Percentiles rank a stretch among this genome's conserved stretches.
Conservation (phyloP, 2,888 invertebrate genomes). For the Drosophila mettleri region DNA sequence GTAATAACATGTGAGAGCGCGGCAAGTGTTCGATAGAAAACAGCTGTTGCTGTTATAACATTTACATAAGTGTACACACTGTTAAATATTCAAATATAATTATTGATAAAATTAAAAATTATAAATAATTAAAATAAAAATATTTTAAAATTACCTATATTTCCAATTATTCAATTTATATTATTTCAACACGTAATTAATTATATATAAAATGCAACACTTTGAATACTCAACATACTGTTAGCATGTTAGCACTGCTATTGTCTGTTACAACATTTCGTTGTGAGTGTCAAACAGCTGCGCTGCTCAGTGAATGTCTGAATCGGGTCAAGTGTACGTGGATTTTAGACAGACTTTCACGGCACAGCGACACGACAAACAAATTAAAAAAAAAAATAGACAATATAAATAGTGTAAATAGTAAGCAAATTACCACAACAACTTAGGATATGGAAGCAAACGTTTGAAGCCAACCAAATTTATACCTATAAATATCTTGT, state of each 20-base stretch:
- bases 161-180: too few relatives aligned
- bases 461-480: constrained; percentile 7
- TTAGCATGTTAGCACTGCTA: too few relatives aligned
- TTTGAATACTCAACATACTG: too few relatives aligned
- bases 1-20: not conserved
- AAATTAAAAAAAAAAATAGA: constrained; percentile 33
- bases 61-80: too few relatives aligned
- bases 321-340: constrained; percentile 69
- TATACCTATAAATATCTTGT: constrained; percentile 12
- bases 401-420: constrained; percentile 34
- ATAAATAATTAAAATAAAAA: too few relatives aligned
- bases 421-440: constrained; percentile 29
- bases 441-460: constrained; percentile 27
- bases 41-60: not conserved
- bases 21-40: not conserved
- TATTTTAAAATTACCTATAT: too few relatives aligned
- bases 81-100: too few relatives aligned
- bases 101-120: too few relatives aligned
- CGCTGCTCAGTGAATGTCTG: constrained; percentile 43
- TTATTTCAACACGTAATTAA: too few relatives aligned
- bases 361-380: constrained; percentile 41
- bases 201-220: too few relatives aligned
- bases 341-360: constrained; percentile 64
- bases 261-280: not conserved
- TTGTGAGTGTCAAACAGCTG: constrained; percentile 42